Evolutionary conservation across 1,140 invertebrate species (phyloP).

Genomic region (Drosophila nebulosa): DNA sequence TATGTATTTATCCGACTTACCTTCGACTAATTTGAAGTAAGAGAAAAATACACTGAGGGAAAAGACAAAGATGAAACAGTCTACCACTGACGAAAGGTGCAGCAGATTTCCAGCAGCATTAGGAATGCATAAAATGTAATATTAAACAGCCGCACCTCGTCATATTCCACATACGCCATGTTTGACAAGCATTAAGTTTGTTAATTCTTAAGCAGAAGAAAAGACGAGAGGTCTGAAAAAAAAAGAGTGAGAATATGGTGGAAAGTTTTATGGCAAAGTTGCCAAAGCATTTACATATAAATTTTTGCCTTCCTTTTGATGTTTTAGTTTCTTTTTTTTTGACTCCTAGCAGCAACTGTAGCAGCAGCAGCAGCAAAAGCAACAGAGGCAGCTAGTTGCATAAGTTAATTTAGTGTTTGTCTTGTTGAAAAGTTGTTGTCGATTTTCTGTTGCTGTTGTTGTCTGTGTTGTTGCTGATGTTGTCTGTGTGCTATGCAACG

Average conservation of each 20-base stretch:
- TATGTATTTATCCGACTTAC: no score
- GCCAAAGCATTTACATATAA: constrained; percentile 47
- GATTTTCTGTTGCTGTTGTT: constrained; percentile 16
- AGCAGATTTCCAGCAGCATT: no score
- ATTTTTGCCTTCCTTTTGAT: constrained; percentile 34
- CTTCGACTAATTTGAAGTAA: no score
- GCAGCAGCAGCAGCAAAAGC: no score
- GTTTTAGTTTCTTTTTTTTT: background rate
- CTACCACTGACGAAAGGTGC: no score
- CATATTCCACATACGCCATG: constrained; percentile 19
- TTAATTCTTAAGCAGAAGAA: constrained; percentile 59
- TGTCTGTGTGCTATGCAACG: constrained; percentile 16
- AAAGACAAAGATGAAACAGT: no score
- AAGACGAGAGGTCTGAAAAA: background rate
- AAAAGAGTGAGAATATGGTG: background rate
- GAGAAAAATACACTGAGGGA: no score
- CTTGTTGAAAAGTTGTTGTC: constrained; percentile 41
- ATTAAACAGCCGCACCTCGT: background rate
- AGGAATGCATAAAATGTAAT: background rate
- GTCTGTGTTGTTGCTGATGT: background rate
- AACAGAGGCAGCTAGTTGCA: constrained; percentile 51
- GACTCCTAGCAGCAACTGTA: background rate
- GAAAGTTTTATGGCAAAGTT: constrained; percentile 48
- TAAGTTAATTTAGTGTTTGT: constrained; percentile 76
- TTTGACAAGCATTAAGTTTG: constrained; percentile 26